Base-by-base conservation (phyloP, 2,888 invertebrate genomes). In the Oligia latruncula region DNA sequence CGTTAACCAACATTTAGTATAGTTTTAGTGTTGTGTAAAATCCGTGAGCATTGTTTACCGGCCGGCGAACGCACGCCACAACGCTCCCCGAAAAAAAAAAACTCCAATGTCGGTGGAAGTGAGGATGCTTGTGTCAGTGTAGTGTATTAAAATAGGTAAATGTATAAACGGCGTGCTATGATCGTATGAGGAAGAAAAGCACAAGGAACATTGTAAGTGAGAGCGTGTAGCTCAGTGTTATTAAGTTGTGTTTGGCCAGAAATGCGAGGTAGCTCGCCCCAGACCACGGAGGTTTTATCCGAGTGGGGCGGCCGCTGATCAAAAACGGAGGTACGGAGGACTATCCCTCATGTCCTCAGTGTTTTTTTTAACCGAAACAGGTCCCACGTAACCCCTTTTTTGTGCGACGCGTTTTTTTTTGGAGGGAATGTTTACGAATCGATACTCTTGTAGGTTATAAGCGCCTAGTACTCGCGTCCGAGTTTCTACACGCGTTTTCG, bases 21-120 rank as follows among this genome's bases (percentile, higher is more conserved):
- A 98, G 83, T 97, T 97, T 87, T 97, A 97, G 92, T 93, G 93
- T 92, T 91, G 95, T 90, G 97, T 98, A 84, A 97, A 97, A 84
- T 97, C 97, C 88, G 84, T 86, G 89, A 84, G 89, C 75, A 86
- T 91, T 90, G 90, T 90, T 98, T 98, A 85, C 98, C 98, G 92
- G 98, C 98, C 95, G 97, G 96, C 94, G 92, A 94, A 95, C 94
- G 97, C 98, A 92, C 98, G 98, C 92, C 98, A 95, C 95, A 94
- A 93, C 94, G 95, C 94, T 93, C 93, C 92, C 92, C 94, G 94
- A 94, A 95, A 94, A 94, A 93, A 43, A 92, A 90, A 94, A 94
- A 93, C 93, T 94, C 94, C 94, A 93, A 96, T 96, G 96, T 96
- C 95, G 94, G 95, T 94, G 95, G 93, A 92, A 93, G 94, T 91